Percentiles rank a stretch among this genome's conserved stretches.
phyloP scores from a whole-genome alignment of 2,113 vertebrate genomes.

The Dascyllus trimaculatus region DNA sequence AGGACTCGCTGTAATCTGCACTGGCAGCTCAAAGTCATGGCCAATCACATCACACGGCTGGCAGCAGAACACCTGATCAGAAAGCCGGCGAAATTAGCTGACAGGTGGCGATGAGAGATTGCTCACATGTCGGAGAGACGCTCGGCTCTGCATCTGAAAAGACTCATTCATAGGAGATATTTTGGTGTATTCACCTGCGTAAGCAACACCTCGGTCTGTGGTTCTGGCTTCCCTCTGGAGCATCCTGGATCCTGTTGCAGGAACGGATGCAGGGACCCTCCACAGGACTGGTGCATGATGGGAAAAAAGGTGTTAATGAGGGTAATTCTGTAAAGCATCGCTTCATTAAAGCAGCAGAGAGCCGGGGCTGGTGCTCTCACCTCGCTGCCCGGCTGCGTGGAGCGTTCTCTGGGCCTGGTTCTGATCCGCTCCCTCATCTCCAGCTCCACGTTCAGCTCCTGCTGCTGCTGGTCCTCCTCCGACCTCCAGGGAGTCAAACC shows the following conservation, averaged over 20 bases:
- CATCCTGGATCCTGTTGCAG: constrained; percentile 87
- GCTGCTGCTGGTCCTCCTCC: constrained; percentile 75
- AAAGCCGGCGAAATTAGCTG: constrained; percentile 19
- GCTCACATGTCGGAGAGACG: constrained; percentile 24
- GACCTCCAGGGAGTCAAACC: constrained; percentile 79
- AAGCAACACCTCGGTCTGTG: constrained; percentile 75
- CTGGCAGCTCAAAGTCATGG: constrained; percentile 88
- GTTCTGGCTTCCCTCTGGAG: constrained; percentile 64
- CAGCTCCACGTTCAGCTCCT: constrained; percentile 82
- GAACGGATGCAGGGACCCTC: constrained; percentile 84
- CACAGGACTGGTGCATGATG: constrained; percentile 61
- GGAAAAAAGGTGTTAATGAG: constrained; percentile 1
- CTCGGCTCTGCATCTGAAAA: neutral
- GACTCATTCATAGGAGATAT: constrained; percentile 4
- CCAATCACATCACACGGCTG: constrained; percentile 85
- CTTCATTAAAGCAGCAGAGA: neutral
- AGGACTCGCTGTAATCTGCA: constrained; percentile 89
- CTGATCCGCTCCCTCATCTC: constrained; percentile 83
- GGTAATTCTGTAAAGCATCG: neutral
- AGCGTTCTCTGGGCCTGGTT: constrained; percentile 76
- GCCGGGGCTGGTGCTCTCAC: constrained; percentile 43
- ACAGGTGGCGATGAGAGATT: constrained; percentile 16
- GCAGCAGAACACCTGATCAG: constrained; percentile 82
- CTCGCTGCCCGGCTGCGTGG: constrained; percentile 53
- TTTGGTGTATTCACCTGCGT: constrained; percentile 73